These are phyloP conservation scores for Nineta flava DNA, from an alignment of 2,888 invertebrate genomes.

Conservation along the genomic window DNA sequence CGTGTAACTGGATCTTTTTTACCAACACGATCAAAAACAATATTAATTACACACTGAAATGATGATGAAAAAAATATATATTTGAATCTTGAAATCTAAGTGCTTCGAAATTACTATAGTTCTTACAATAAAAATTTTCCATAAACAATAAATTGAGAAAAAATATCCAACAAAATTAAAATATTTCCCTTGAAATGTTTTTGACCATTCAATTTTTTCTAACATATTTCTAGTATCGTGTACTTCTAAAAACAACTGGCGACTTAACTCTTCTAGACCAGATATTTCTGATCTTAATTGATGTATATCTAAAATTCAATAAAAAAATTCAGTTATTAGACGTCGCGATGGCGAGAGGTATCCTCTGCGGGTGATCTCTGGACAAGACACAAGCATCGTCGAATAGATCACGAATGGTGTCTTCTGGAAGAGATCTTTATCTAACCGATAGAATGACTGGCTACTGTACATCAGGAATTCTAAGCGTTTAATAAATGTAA, in stretches of 20 bases:
- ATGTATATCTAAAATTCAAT: conserved; percentile 44
- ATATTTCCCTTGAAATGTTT: conserved; percentile 92
- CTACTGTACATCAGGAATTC: too few species aligned
- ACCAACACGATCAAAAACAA: conserved; percentile 96
- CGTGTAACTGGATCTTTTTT: conserved; percentile 96
- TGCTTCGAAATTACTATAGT: conserved; percentile 7
- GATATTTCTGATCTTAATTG: conserved; percentile 73
- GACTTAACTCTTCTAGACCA: conserved; percentile 78
- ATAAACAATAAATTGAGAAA: conserved; percentile 94
- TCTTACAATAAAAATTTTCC: conserved; percentile 98
- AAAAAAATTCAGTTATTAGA: too few species aligned
- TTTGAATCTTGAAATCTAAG: too few species aligned
- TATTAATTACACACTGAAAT: conserved; percentile 88
- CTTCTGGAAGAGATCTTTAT: too few species aligned
- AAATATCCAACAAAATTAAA: conserved; percentile 97
- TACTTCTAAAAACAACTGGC: conserved; percentile 92
- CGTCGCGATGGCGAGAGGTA: too few species aligned
- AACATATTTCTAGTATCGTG: conserved; percentile 85
- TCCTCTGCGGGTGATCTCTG: too few species aligned
- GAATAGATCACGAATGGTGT: too few species aligned
- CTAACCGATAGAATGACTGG: too few species aligned
- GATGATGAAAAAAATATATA: conserved; percentile 10
- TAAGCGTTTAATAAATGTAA: too few species aligned
- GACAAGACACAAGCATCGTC: too few species aligned
- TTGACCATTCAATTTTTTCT: conserved; percentile 86